Base-by-base conservation (phyloP, 2,888 invertebrate genomes). In the Lobophora halterata region DNA sequence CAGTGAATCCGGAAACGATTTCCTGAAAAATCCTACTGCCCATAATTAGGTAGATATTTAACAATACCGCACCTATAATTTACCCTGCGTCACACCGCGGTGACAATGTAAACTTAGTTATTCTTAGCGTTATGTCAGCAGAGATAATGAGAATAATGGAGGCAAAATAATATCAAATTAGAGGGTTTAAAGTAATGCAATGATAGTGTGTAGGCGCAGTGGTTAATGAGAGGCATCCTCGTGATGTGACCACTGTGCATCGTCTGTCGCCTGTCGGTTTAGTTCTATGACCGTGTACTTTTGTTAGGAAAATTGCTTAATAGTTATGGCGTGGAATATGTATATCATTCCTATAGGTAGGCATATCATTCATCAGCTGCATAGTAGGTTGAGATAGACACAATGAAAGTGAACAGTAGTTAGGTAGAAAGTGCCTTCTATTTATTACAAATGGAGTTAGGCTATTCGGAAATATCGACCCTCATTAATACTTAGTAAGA, bases 61-160 rank as follows among this genome's bases (percentile, higher is more conserved):
- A 40, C 52, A 32, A 44, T 42, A 53, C 58, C 68, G 61, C 73
- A 80, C 79, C 77, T 83, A 74, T 83, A 85, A 87, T 86, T 86
- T 81, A 47, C 60, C 36, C 57, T 54, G 52, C 66, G 69, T 77
- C 75, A 82, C 53, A 26, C 43, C 33, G 49, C 58, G 52, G 72
- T 79, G 83, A 81, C 85, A 83, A 77, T 82, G 78, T 83, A 72
- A 79, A 64, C 71, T 73, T 67, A 61, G 69, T 71, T 75, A 71
- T 73, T 77, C 74, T 74, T 73, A 73, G 66, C 62, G 55, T 69
- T 61, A 71, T 74, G 79, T 78, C 74, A 80, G 71, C 72, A 58
- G 64, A 80, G 67, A 77, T 86, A 83, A 86, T 86, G 80, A 78
- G 77, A 79, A 86, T 86, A 86, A 86, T 86, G 57, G 79, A 66